Percentiles rank a stretch among this genome's conserved stretches.
Evolutionary conservation across 2,797 vertebrate genomes (phyloP).

Genomic region (Champsocephalus esox): DNA sequence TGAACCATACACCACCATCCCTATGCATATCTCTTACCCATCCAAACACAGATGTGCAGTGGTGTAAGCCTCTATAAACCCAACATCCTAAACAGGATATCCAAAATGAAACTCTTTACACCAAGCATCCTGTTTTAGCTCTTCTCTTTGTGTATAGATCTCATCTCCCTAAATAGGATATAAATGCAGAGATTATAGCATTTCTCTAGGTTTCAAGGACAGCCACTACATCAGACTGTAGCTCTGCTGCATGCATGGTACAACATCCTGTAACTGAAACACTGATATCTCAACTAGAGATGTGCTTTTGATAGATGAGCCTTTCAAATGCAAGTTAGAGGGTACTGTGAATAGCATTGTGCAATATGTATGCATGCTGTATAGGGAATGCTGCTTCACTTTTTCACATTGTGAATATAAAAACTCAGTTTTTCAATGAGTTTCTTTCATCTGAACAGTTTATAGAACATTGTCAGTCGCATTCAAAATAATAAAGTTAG

Average conservation of each 20-base stretch:
- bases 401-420: conserved; percentile 15
- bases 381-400: conserved; percentile 11
- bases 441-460: conserved; percentile 30
- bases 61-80: conserved; percentile 29
- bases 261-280: conserved; percentile 19
- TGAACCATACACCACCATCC: conserved; percentile 34
- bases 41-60: conserved; percentile 13
- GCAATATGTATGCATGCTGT: conserved; percentile 18
- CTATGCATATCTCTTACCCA: background rate
- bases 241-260: conserved; percentile 25
- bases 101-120: conserved; percentile 36
- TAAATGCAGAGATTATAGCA: conserved; percentile 40
- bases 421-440: conserved; percentile 40
- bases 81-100: conserved; percentile 34
- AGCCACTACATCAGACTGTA: conserved; percentile 29
- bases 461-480: conserved; percentile 26
- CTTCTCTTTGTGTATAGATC: conserved; percentile 43
- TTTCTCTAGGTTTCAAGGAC: conserved; percentile 34
- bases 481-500: conserved; percentile 36
- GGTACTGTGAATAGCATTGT: conserved; percentile 2
- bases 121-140: conserved; percentile 25
- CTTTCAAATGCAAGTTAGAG: conserved; percentile 32
- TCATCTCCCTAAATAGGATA: conserved; percentile 48
- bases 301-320: conserved; percentile 21
- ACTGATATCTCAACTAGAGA: conserved; percentile 20